Evolutionary conservation across 2,797 vertebrate genomes (phyloP), one percentile per base, ranked within the genome.

Genomic region (Neopelma chrysocephalum): DNA sequence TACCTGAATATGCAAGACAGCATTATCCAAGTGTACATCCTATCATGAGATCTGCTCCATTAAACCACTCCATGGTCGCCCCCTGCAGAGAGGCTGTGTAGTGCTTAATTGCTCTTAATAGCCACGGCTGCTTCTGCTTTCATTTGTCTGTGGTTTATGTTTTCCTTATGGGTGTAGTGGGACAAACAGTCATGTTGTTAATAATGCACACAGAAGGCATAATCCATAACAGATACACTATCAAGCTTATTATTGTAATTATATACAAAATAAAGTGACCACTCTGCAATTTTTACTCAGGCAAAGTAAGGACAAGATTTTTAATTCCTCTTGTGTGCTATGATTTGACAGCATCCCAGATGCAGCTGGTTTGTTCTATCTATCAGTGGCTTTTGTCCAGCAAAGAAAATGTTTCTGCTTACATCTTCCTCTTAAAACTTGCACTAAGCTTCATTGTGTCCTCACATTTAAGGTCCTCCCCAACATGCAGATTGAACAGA

Each of bases 141-240:
- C 78, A 70, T 91, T 82, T 91, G 64, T 36, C 71, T 53, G 54
- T 26, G 50, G 27, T 77, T 91, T 77, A 21, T 85, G 57, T 91
- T 89, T 91, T 88, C 64, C 60, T 91, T 90, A 85, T 9, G 87
- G 56, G 32, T 32, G 58, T 11, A 83, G 40, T 12, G 88, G 88
- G 91, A 95, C 86, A 87, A 94, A 64, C 26, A 82, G 81, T 32
- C 81, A 27, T 34, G 22, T 68, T 84, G 81, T 80, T 93, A 91
- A 65, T 76, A 90, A 91, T 70, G 85, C 76, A 80, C 61, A 45
- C 29, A 64, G 71, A 91, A 56, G 42, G 45, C 21, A 62, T 34
- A 75, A 88, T 56, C 79, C 76, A 21, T 68, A 82, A 31, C 61
- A 94, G 77, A 71, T 21, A 54, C 45, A 26, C 73, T 18, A 61